Evolutionary conservation across 1,140 invertebrate genomes (phyloP).

Genomic region (Anadara kagoshimensis): DNA sequence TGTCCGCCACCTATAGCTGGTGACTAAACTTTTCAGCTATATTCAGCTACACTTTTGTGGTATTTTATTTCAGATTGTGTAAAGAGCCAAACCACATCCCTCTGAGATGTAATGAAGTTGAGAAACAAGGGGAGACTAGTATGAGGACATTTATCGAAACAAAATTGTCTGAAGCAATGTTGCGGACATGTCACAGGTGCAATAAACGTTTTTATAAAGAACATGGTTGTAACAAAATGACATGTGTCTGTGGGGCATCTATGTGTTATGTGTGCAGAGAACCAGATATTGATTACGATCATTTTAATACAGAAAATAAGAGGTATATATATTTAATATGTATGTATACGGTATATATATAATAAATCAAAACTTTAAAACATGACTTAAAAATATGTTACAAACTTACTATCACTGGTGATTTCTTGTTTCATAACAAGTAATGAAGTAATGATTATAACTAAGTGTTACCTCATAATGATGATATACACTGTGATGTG

Average conservation of each 20-base stretch:
- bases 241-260: slow-evolving; percentile 80
- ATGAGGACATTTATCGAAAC: slow-evolving; percentile 79
- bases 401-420: neutral
- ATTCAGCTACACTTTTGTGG: too few relatives aligned
- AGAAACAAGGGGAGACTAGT: slow-evolving; percentile 77
- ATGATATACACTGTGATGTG: too few relatives aligned
- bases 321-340: neutral
- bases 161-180: slow-evolving; percentile 80
- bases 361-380: neutral
- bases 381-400: neutral
- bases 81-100: slow-evolving; percentile 81
- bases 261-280: slow-evolving; percentile 83
- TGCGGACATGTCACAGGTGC: slow-evolving; percentile 80
- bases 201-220: slow-evolving; percentile 76
- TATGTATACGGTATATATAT: neutral
- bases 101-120: slow-evolving; percentile 79
- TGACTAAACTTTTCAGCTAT: too few relatives aligned
- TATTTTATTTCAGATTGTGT: slow-evolving; percentile 74
- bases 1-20: too few relatives aligned
- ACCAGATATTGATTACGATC: slow-evolving; percentile 78
- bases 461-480: too few relatives aligned
- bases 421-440: neutral
- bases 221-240: slow-evolving; percentile 84
- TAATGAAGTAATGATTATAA: neutral
- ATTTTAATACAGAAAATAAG: slow-evolving; percentile 76